These are phyloP conservation scores for Chaetophractus vellerosus DNA, from an alignment of 2,797 vertebrate species.

Conservation along the genomic window DNA sequence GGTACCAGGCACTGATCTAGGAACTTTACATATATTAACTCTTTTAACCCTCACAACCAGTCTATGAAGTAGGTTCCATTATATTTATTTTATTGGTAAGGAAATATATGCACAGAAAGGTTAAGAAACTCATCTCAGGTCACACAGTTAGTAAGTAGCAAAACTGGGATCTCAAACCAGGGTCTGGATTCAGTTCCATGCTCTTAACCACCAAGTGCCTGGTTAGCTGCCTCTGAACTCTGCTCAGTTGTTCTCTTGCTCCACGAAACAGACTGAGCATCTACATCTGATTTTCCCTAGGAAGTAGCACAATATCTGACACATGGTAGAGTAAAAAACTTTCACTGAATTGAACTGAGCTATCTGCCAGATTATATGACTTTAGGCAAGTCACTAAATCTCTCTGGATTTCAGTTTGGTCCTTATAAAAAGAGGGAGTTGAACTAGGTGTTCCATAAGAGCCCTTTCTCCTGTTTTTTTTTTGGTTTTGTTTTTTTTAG, in stretches of 20 bases:
- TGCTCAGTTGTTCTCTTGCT: not conserved
- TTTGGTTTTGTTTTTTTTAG: not conserved
- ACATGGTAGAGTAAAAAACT: constrained; percentile 41
- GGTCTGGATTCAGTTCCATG: not conserved
- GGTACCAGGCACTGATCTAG: not conserved
- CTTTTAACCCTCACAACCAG: not conserved
- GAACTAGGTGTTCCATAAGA: not conserved
- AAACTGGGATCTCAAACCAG: constrained; percentile 7
- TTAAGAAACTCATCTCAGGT: constrained; percentile 11
- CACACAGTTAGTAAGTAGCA: not conserved
- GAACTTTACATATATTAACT: not conserved
- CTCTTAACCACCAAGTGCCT: not conserved
- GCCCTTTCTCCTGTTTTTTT: not conserved
- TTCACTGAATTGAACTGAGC: not conserved
- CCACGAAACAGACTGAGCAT: constrained; percentile 8
- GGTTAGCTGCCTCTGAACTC: not conserved
- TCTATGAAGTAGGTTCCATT: not conserved
- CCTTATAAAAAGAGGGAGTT: not conserved
- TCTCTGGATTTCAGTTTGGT: constrained; percentile 29
- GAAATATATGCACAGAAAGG: constrained; percentile 59
- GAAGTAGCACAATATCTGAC: not conserved
- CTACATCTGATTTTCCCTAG: not conserved
- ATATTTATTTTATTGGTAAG: not conserved
- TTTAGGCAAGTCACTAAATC: constrained; percentile 18
- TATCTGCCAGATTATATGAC: constrained; percentile 22